Percentiles rank a stretch among this genome's conserved stretches.
Evolutionary conservation across 2,113 vertebrate species (phyloP).

Genomic region (Reinhardtius hippoglossoides): DNA sequence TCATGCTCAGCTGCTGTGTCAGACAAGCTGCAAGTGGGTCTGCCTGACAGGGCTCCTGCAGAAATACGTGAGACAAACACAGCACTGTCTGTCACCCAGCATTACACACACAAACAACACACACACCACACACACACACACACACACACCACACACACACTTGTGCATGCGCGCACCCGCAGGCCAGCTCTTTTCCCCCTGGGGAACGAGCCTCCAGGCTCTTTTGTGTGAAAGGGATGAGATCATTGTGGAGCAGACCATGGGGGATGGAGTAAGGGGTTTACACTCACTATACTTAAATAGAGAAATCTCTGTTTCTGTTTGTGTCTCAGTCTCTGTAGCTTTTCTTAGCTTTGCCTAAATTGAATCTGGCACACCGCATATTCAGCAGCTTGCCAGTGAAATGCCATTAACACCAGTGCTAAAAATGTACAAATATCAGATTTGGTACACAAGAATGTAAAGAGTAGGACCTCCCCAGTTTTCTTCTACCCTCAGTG

Average conservation of each 20-base stretch:
- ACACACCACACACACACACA: no score
- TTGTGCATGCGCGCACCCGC: constrained; percentile 10
- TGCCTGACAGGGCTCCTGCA: constrained; percentile 27
- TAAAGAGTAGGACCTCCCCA: constrained; percentile 10
- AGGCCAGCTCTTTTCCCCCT: constrained; percentile 49
- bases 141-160: constrained; percentile 8
- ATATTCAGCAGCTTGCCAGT: background rate
- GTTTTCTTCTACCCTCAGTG: constrained; percentile 41
- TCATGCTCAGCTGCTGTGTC: constrained; percentile 48
- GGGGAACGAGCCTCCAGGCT: constrained; percentile 68
- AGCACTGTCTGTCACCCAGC: constrained; percentile 59
- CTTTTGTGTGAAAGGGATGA: constrained; percentile 75
- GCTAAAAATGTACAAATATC: constrained; percentile 4
- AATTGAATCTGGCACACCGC: constrained; percentile 6
- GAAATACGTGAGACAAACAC: constrained; percentile 59
- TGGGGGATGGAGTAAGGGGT: constrained; percentile 57
- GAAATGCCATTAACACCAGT: background rate
- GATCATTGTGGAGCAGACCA: constrained; percentile 60
- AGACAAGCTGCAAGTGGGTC: constrained; percentile 47
- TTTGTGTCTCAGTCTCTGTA: background rate
- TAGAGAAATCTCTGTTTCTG: constrained; percentile 36
- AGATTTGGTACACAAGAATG: background rate
- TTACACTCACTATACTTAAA: constrained; percentile 33
- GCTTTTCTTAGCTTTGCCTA: background rate
- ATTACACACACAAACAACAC: constrained; percentile 18